Base-by-base conservation (phyloP, 2,797 vertebrate genomes). In the Oceanodroma leucorhoa region DNA sequence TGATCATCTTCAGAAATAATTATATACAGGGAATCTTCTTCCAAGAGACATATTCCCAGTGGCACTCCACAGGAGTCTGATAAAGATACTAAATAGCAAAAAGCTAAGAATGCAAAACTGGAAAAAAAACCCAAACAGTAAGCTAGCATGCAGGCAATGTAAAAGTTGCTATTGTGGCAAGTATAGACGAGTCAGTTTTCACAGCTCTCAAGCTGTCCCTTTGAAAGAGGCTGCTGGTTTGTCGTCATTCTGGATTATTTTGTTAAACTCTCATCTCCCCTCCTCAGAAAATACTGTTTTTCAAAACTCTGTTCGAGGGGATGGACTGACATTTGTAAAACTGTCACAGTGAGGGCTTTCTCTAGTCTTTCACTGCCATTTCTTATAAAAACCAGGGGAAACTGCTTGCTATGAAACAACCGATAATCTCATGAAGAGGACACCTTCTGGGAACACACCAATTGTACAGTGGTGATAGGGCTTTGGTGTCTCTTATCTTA, bases 1-100 rank as follows among this genome's bases (percentile, higher is more conserved):
- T 82, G 91, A 93, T 83, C 48, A 67, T 83, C 48, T 88, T 62
- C 76, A 91, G 69, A 86, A 90, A 88, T 78, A 83, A 90, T 90
- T 92, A 86, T 34, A 60, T 43, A 78, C 4, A 7, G 10, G 53
- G 48, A 90, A 64, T 65, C 66, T 81, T 81, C 41, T 71, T 95
- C 50, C 72, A 83, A 45, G 1, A 87, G 78, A 83, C 36, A 48
- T 55, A 81, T 8, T 86, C n/a, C 27, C 46, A 65, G 71, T 14
- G 43, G 82, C 10, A 67, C 32, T 78, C 45, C 48, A 82, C 10
- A 65, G 29, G 30, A 77, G 5, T 30, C 36, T 27, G 36, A 83
- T n/a, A 43, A 62, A 79, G 64, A 77, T 15, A 43, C 17, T 43
- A 29, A 89, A 61, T 3, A 70, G 51, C 20, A 90, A 62, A 80